phyloP scores from a whole-genome alignment of 2,888 invertebrate species.

The Trissolcus brochymenae region DNA sequence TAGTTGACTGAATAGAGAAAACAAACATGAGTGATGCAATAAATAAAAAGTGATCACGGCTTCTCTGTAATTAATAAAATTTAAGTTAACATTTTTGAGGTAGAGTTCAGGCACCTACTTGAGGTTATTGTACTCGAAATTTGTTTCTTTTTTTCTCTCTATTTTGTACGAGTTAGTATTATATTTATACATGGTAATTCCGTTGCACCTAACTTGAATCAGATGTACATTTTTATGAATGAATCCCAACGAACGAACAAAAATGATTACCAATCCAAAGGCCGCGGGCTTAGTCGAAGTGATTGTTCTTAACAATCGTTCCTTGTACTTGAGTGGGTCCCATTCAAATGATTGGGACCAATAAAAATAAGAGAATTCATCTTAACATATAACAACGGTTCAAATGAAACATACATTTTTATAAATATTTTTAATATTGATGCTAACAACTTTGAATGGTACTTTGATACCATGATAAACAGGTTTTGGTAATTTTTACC shows the following conservation, averaged over 20 bases:
- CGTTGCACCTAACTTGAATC: slow-evolving; percentile 22
- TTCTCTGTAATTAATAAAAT: too few relatives aligned
- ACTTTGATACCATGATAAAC: too few relatives aligned
- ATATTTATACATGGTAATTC: slow-evolving; percentile 3
- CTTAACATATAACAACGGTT: slow-evolving; percentile 21
- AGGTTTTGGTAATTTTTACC: too few relatives aligned
- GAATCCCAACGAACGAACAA: slow-evolving; percentile 35
- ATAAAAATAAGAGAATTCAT: slow-evolving; percentile 22
- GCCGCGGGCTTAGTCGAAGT: slow-evolving; percentile 21
- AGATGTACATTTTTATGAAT: slow-evolving; percentile 18
- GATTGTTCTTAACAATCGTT: slow-evolving; percentile 33
- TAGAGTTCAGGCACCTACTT: neutral
- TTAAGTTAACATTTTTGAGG: too few relatives aligned
- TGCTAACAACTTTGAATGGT: slow-evolving; percentile 19
- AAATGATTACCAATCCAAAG: slow-evolving; percentile 19
- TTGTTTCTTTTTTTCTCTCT: slow-evolving; percentile 11
- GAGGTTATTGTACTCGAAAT: slow-evolving; percentile 17
- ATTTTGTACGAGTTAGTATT: slow-evolving; percentile 19
- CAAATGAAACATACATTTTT: slow-evolving; percentile 29
- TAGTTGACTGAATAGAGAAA: too few relatives aligned
- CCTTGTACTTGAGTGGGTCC: slow-evolving; percentile 24
- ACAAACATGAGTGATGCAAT: too few relatives aligned
- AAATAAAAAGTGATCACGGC: too few relatives aligned
- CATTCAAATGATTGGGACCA: slow-evolving; percentile 18
- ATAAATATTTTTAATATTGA: slow-evolving; percentile 37